A percentile compares a stretch with the other conserved stretches of the same genome.
Conservation (phyloP, 37 sponge, comb jelly and placozoan genomes). For the Petrosia ficiformis region DNA sequence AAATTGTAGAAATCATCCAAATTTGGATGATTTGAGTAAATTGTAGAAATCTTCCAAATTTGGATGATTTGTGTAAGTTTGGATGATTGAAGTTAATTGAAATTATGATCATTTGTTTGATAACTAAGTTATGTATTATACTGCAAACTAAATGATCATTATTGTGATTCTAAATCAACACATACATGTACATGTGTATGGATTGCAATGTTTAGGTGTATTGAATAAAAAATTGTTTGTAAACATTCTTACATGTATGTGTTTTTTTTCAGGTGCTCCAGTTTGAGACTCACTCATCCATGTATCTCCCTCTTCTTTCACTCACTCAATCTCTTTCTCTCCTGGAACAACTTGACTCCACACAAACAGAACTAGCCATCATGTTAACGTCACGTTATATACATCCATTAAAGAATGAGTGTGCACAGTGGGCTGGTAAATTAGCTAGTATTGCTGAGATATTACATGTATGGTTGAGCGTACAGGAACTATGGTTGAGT, state of each 20-base stretch:
- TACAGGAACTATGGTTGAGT: conserved; percentile 84
- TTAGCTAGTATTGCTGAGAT: conserved; percentile 68
- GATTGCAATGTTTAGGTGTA: too few relatives aligned
- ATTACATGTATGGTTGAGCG: conserved; percentile 81
- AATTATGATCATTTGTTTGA: too few relatives aligned
- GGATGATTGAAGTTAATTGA: too few relatives aligned
- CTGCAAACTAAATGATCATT: too few relatives aligned
- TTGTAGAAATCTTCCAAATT: too few relatives aligned
- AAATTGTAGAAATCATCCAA: too few relatives aligned
- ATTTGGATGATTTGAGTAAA: too few relatives aligned
- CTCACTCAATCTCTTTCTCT: conserved; percentile 64
- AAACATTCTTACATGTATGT: not conserved
- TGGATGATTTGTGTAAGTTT: too few relatives aligned
- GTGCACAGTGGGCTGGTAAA: conserved; percentile 77
- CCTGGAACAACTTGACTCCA: conserved; percentile 81
- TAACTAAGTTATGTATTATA: too few relatives aligned
- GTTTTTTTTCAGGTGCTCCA: conserved; percentile 22
- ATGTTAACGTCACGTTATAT: conserved; percentile 83
- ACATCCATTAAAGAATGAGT: conserved; percentile 72
- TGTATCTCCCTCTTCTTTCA: conserved; percentile 42
- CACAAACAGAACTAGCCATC: conserved; percentile 61
- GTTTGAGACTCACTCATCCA: conserved; percentile 65
- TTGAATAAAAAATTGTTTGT: not conserved
- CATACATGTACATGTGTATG: too few relatives aligned
- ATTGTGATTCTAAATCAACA: too few relatives aligned